These are phyloP conservation scores for Oreamnos americanus DNA, from an alignment of 2,113 vertebrate genomes.

Conservation along the genomic window DNA sequence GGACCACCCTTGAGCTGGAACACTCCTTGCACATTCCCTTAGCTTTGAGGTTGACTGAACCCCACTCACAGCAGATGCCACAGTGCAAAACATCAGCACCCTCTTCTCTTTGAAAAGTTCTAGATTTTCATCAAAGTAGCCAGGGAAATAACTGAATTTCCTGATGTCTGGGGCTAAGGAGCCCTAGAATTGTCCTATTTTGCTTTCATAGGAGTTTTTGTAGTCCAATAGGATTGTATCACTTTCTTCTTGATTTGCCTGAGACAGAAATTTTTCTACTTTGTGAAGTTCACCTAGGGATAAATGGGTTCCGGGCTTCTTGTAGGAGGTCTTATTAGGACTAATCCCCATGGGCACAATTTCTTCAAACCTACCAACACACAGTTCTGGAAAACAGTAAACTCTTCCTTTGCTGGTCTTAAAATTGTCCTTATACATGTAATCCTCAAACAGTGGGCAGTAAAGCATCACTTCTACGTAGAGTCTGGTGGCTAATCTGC, in stretches of 20 bases:
- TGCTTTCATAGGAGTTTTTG: conserved; percentile 98
- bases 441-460: conserved; percentile 85
- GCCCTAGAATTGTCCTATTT: conserved; percentile 92
- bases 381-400: conserved; percentile 90
- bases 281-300: conserved; percentile 93
- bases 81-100: conserved; percentile 97
- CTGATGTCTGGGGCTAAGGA: conserved; percentile 95
- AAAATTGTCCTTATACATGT: conserved; percentile 89
- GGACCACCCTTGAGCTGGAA: conserved; percentile 97
- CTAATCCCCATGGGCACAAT: conserved; percentile 96
- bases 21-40: conserved; percentile 95
- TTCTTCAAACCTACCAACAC: conserved; percentile 92
- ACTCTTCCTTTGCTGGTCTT: conserved; percentile 93
- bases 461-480: conserved; percentile 91
- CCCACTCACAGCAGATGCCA: conserved; percentile 95
- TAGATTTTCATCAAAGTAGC: conserved; percentile 93
- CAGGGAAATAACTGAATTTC: conserved; percentile 99
- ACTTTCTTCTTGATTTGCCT: conserved; percentile 71
- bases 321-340: conserved; percentile 88
- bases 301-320: conserved; percentile 90
- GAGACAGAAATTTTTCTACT: conserved; percentile 87
- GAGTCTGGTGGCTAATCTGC: conserved; percentile 85
- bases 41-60: conserved; percentile 93
- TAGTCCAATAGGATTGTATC: conserved; percentile 95
- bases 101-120: conserved; percentile 92